Evolutionary conservation across 2,888 invertebrate genomes (phyloP), one percentile per base, ranked within the genome.

Genomic region (Carcina quercana): DNA sequence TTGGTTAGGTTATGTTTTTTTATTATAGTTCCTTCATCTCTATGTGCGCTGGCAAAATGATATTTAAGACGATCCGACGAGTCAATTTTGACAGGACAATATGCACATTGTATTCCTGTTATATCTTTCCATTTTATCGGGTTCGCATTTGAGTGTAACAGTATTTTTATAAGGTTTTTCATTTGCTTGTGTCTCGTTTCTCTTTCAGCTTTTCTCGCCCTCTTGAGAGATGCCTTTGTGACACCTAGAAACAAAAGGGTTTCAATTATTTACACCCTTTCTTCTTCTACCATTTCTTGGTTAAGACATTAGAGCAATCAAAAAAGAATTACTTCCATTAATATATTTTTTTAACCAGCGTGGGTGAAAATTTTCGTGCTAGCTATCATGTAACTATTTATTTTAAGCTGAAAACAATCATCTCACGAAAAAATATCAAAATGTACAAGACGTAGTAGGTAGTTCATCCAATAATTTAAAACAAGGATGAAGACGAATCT

Each of bases 101-200:
- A 78, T 25, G 65, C 63, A 44, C 79, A 79, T 10, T 32, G 29
- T 11, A 34, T 38, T 15, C 32, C 32, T 4, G 0, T 59, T 50
- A 35, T 64, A 73, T 1, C 64, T 52, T 57, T 55, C 20, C 63
- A 56, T 0, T 69, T 59, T 6, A 79, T 66, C 0, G 70, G 71
- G 0, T 75, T 73, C 0, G 74, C 74, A 39, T 74, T 79, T 0
- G 78, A 63, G 15, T 29, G 4, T 19, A 34, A 17, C 3, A 37
- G 24, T 21, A 32, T 34, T 7, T 28, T 19, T 3, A 25, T n/a
- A 4, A 34, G 27, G 10, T 34, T 34, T 7, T 32, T 19, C 13
- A 32, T 38, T 22, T 38, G 32, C 11, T 29, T 31, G 14, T 5
- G n/a, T 17, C 25, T 26, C 3, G 8, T 15, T 13, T 19, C 15